phyloP scores from a whole-genome alignment of 2,113 vertebrate genomes.

The Solenodon paradoxus region DNA sequence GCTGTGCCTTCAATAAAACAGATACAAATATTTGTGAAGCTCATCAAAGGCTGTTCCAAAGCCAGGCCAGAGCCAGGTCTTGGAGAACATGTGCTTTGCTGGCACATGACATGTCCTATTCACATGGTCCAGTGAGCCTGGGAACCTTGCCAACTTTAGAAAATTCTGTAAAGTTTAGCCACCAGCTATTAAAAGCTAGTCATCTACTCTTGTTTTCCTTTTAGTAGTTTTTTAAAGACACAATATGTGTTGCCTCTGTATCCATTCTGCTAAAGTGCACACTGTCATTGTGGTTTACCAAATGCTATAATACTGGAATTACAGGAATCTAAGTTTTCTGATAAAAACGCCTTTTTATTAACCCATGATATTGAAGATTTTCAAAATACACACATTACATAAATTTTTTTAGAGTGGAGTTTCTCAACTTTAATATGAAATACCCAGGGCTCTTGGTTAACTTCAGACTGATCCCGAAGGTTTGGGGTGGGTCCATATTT shows the following conservation, averaged over 20 bases:
- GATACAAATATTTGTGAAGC: slow-evolving; percentile 59
- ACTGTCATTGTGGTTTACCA: neutral
- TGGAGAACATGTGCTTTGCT: neutral
- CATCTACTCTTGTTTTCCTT: slow-evolving; percentile 1
- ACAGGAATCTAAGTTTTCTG: neutral
- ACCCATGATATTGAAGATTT: neutral
- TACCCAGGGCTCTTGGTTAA: neutral
- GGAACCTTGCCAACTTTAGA: neutral
- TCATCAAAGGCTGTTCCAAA: neutral
- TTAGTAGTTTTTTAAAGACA: slow-evolving; percentile 16
- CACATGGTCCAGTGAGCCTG: neutral
- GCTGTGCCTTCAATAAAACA: slow-evolving; percentile 47
- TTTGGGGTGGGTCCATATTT: neutral
- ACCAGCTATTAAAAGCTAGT: neutral
- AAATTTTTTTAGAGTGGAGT: neutral
- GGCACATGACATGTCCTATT: neutral
- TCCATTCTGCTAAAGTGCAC: neutral
- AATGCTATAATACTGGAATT: neutral
- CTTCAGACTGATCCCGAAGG: neutral
- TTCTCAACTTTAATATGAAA: neutral
- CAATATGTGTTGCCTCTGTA: neutral
- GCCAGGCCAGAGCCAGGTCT: neutral
- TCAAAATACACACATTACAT: rapidly evolving
- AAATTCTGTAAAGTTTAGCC: slow-evolving; percentile 19
- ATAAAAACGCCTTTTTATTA: neutral